These are phyloP conservation scores for Pocota personata DNA, from an alignment of 2,888 invertebrate genomes.

Conservation along the genomic window DNA sequence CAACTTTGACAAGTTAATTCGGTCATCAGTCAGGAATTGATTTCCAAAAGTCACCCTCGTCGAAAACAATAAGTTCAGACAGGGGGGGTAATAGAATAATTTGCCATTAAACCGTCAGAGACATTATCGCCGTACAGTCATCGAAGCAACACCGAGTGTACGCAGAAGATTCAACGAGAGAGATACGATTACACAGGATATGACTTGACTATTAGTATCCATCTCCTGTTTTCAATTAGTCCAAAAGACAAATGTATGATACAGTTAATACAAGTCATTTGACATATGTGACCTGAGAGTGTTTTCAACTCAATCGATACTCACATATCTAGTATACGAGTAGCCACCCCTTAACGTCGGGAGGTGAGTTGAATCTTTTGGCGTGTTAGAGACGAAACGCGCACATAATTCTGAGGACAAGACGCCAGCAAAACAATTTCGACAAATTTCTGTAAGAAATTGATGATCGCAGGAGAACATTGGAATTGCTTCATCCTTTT, in stretches of 20 bases:
- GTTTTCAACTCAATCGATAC: slow-evolving; percentile 39
- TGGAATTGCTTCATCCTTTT: slow-evolving; percentile 72
- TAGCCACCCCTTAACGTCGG: slow-evolving; percentile 9
- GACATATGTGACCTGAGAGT: slow-evolving; percentile 68
- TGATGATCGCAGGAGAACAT: slow-evolving; percentile 61
- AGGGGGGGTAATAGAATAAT: slow-evolving; percentile 44
- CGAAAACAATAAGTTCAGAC: neutral
- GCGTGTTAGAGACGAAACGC: slow-evolving; percentile 61
- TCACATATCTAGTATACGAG: neutral
- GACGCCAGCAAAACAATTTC: slow-evolving; percentile 72
- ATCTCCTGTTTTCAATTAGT: slow-evolving; percentile 73
- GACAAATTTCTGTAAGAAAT: slow-evolving; percentile 60
- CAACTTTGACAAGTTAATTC: slow-evolving; percentile 68
- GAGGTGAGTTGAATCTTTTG: neutral
- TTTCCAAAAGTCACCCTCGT: slow-evolving; percentile 31
- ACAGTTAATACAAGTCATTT: slow-evolving; percentile 71
- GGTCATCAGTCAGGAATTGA: slow-evolving; percentile 67
- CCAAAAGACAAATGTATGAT: slow-evolving; percentile 70
- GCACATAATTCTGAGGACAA: slow-evolving; percentile 67
- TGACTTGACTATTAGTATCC: slow-evolving; percentile 62
- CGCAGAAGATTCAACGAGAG: neutral
- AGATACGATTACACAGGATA: slow-evolving; percentile 28
- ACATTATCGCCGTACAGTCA: slow-evolving; percentile 63
- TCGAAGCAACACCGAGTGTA: slow-evolving; percentile 21
- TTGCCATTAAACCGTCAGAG: slow-evolving; percentile 70